A percentile compares a stretch with the other conserved stretches of the same genome.
Conservation (phyloP, 2,797 vertebrate species). For the Myiotriccus ornatus region DNA sequence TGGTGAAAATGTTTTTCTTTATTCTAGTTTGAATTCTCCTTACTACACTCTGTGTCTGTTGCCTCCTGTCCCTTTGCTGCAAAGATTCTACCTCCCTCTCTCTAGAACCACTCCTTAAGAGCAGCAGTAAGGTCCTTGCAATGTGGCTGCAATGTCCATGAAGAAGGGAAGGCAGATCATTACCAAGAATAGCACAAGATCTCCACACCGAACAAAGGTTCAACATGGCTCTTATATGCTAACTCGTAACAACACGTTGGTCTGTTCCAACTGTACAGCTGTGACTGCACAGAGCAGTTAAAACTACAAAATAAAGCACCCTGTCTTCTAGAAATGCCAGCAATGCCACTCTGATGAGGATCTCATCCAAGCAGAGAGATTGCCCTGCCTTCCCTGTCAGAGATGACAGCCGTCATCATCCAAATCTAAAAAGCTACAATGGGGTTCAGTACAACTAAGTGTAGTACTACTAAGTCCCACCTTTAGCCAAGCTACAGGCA, state of each 20-base stretch:
- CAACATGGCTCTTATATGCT: neutral
- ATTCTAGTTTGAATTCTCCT: neutral
- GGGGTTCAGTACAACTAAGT: neutral
- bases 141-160: neutral
- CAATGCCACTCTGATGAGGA: neutral
- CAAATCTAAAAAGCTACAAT: neutral
- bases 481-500: neutral
- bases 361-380: neutral
- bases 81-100: neutral
- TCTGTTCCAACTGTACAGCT: neutral
- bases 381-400: neutral
- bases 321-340: neutral
- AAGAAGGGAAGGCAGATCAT: neutral
- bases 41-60: neutral
- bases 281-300: neutral
- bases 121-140: neutral
- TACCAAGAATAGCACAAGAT: neutral
- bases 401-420: neutral
- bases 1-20: neutral
- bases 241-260: fast-evolving
- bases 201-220: neutral
- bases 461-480: neutral
- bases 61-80: neutral
- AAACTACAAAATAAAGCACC: neutral
- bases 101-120: neutral